phyloP scores from a whole-genome alignment of 1,140 invertebrate genomes.

The Phymastichus coffea region DNA sequence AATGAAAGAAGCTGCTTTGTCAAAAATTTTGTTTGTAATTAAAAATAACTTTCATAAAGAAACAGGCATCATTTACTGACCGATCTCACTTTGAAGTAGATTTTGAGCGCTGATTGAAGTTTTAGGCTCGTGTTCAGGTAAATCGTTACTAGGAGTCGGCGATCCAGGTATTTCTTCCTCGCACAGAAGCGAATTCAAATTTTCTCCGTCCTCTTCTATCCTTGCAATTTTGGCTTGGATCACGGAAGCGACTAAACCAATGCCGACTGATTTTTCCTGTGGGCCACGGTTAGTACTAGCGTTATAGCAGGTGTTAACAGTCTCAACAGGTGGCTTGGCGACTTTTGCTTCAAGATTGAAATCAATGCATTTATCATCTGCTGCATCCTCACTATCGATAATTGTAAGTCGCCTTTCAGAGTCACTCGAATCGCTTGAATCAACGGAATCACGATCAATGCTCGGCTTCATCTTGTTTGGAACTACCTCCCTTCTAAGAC shows the following conservation, averaged over 20 bases:
- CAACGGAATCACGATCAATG: slow-evolving; percentile 54
- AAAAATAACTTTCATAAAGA: no score
- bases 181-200: slow-evolving; percentile 72
- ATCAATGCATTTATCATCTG: slow-evolving; percentile 38
- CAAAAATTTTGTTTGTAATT: no score
- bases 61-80: no score
- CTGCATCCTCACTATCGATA: slow-evolving; percentile 55
- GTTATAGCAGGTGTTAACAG: background rate
- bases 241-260: background rate
- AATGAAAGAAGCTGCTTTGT: no score
- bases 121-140: slow-evolving; percentile 33
- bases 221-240: slow-evolving; percentile 10
- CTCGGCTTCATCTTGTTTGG: slow-evolving; percentile 45
- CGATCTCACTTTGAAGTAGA: slow-evolving; percentile 39
- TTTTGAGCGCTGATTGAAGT: slow-evolving; percentile 21
- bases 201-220: slow-evolving; percentile 54
- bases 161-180: slow-evolving; percentile 87
- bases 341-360: slow-evolving; percentile 41
- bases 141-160: slow-evolving; percentile 65
- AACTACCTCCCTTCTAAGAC: slow-evolving; percentile 25
- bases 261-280: background rate
- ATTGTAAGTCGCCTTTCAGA: slow-evolving; percentile 65
- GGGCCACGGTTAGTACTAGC: slow-evolving; percentile 1
- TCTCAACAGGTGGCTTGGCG: background rate
- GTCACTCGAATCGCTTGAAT: slow-evolving; percentile 69